Base-by-base conservation (phyloP, 1,140 invertebrate species). In the Drosophila aff. region DNA sequence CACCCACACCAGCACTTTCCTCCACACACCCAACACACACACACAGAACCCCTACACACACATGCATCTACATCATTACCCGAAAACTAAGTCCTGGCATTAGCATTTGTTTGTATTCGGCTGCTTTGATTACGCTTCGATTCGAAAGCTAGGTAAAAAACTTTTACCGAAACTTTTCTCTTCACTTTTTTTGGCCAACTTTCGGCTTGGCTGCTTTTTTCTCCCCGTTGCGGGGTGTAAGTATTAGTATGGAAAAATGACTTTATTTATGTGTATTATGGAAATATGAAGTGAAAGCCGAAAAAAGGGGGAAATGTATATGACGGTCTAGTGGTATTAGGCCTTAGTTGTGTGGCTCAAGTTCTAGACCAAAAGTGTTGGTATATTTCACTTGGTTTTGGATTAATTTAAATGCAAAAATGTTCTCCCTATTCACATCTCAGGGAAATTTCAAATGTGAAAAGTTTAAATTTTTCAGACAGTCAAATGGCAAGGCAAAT, bases 91-190 rank as follows among this genome's bases (percentile, higher is more conserved):
- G 81, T 68, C 61, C 50, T 38, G 46, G 81, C 77, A 82, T 89
- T 65, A 90, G 78, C 81, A 90, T 90, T 89, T 90, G 85, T 89
- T 85, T 90, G 85, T 73, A 81, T 85, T 82, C 74, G 74, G 67
- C 62, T 73, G 81, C 85, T 85, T 90, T 89, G 85, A 89, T 89
- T 90, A 89, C 81, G 86, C 79, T 89, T 90, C 85, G 85, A 89
- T 89, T 90, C 83, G 55, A 79, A 73, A 79, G 64, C 75, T 79
- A 73, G 76, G 82, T 82, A 52, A 86, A 81, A 90, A 69, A 79
- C 80, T 84, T 81, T 84, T 76, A 57, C 72, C 72, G 47, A 84
- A 84, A 81, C 62, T 80, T 83, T 83, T 59, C 52, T 41, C 66
- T 57, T 59, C 52, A 86, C 65, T 66, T 75, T 85, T 47, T 53